Conservation (phyloP, 1,140 invertebrate species). For the Sipha flava region DNA sequence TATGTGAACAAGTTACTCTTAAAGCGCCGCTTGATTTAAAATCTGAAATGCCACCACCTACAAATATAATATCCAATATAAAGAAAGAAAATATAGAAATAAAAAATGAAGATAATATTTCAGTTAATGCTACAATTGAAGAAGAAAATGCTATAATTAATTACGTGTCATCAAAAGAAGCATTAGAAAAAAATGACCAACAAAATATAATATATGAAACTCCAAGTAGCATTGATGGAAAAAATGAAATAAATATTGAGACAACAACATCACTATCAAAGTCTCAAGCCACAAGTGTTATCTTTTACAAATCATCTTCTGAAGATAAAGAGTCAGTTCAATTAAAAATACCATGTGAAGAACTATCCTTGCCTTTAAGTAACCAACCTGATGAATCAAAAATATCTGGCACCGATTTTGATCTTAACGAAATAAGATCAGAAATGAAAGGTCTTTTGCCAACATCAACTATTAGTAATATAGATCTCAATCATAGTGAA, state of each 20-base stretch:
- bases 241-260: not conserved
- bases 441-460: slow-evolving; percentile 61
- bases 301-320: not conserved
- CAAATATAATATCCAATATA: not conserved
- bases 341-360: not conserved
- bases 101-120: not conserved
- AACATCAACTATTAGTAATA: not conserved
- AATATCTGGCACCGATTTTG: slow-evolving; percentile 63
- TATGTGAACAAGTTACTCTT: not conserved
- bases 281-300: not conserved
- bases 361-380: not conserved
- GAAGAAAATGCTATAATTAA: not conserved
- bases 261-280: not conserved
- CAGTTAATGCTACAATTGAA: not conserved
- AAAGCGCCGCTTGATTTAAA: not conserved
- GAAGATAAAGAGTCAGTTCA: not conserved
- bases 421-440: slow-evolving; percentile 71
- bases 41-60: not conserved
- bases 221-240: not conserved
- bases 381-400: slow-evolving; percentile 33
- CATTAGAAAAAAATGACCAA: not conserved
- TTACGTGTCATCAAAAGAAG: not conserved
- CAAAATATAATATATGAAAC: not conserved
- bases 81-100: not conserved
- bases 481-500: not conserved